Percentiles rank a stretch among this genome's conserved stretches.
Evolutionary conservation across 2,797 vertebrate genomes (phyloP).

Genomic region (Sebastes variabilis): DNA sequence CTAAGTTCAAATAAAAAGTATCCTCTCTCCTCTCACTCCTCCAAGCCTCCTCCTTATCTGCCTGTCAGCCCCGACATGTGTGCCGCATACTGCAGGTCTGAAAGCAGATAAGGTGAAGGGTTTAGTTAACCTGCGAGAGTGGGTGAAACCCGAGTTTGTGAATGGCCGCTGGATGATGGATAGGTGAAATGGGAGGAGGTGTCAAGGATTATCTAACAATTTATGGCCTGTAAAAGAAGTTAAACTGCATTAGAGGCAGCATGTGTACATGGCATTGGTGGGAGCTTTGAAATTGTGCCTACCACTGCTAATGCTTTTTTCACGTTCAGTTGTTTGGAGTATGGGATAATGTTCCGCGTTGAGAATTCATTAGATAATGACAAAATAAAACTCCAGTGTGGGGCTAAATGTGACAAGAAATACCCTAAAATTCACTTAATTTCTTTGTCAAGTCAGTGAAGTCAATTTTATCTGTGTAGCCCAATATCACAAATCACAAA

Average conservation of each 20-base stretch:
- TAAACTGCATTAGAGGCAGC: background rate
- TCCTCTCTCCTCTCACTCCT: background rate
- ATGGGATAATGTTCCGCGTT: background rate
- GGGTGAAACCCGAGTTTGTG: slow-evolving; percentile 47
- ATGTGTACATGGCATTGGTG: background rate
- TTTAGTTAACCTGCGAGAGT: slow-evolving; percentile 36
- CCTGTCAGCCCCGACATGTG: slow-evolving; percentile 39
- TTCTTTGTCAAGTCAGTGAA: background rate
- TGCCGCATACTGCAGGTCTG: slow-evolving; percentile 16
- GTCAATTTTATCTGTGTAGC: too few species aligned
- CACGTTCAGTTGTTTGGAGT: background rate
- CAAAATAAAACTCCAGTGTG: background rate
- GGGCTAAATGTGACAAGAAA: background rate
- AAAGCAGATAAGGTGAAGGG: slow-evolving; percentile 37
- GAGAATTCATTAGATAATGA: background rate
- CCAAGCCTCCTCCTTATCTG: slow-evolving; percentile 15
- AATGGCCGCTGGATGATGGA: slow-evolving; percentile 28
- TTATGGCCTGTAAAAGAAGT: slow-evolving; percentile 17
- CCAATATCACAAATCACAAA: too few species aligned
- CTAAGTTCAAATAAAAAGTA: slow-evolving; percentile 5
- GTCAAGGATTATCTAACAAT: slow-evolving; percentile 36
- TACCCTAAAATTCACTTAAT: background rate
- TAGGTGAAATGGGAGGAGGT: slow-evolving; percentile 18
- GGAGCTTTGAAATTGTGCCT: background rate
- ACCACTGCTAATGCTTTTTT: background rate